phyloP scores from a whole-genome alignment of 2,113 vertebrate species.

The Rhinolophus sinicus region DNA sequence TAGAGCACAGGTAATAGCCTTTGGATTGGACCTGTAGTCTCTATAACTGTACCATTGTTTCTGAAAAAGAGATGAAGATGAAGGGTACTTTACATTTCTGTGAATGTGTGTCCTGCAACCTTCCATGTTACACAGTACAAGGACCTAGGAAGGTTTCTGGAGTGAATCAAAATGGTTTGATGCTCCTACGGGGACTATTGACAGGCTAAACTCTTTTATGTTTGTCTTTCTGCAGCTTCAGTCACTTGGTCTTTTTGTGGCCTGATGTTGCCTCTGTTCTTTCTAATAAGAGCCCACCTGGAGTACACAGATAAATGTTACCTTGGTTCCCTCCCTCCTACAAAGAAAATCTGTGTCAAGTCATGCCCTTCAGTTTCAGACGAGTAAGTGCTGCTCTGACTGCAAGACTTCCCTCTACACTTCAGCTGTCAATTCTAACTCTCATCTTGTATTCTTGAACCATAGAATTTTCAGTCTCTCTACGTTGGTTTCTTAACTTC shows the following conservation, averaged over 20 bases:
- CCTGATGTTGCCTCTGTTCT: neutral
- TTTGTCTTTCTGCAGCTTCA: constrained; percentile 42
- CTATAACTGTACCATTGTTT: neutral
- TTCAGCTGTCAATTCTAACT: neutral
- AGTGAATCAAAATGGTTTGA: neutral
- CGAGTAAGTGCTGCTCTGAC: neutral
- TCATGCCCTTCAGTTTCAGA: neutral
- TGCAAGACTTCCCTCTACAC: neutral
- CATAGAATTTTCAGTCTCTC: neutral
- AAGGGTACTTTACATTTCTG: neutral
- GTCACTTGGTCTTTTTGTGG: neutral
- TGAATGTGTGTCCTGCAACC: neutral
- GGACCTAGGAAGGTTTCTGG: neutral
- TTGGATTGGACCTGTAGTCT: neutral
- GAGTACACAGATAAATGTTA: neutral
- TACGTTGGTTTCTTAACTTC: neutral
- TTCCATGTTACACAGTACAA: neutral
- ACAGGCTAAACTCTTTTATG: constrained; percentile 54
- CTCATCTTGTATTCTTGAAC: neutral
- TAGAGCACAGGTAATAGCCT: neutral
- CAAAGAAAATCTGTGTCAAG: constrained; percentile 24
- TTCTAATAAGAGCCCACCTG: constrained; percentile 45
- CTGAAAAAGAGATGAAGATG: constrained; percentile 9
- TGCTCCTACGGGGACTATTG: neutral
- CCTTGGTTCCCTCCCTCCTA: neutral